Evolutionary conservation across 2,797 vertebrate species (phyloP).

Genomic region (Sebastes steindachneri): DNA sequence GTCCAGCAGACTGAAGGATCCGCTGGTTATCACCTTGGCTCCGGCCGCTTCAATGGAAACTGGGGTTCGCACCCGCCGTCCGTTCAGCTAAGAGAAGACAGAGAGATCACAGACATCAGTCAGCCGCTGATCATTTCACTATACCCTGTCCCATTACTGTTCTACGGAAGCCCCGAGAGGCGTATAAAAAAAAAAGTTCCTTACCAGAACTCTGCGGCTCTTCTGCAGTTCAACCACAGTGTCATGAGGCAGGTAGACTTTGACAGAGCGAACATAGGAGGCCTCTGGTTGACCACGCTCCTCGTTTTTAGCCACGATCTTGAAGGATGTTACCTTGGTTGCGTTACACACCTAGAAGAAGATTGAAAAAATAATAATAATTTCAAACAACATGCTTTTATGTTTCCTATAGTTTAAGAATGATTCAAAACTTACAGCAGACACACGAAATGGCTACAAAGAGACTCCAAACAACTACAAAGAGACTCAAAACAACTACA

Average conservation of each 20-base stretch:
- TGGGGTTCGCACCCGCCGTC: constrained; percentile 80
- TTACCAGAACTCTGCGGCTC: constrained; percentile 84
- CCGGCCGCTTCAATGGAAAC: constrained; percentile 65
- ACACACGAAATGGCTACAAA: neutral
- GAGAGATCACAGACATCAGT: neutral
- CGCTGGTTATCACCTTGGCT: constrained; percentile 82
- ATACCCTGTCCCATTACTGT: rapidly evolving
- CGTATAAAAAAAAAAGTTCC: neutral
- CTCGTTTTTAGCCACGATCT: constrained; percentile 86
- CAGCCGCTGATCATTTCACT: neutral
- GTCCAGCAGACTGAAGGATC: constrained; percentile 85
- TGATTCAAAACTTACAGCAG: too few relatives aligned
- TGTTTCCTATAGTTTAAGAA: neutral
- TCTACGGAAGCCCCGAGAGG: neutral
- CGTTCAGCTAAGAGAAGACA: constrained; percentile 77
- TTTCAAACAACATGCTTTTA: neutral
- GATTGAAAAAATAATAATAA: neutral
- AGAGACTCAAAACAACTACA: rapidly evolving
- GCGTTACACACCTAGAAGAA: constrained; percentile 75
- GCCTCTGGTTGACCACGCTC: constrained; percentile 77
- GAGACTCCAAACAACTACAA: too few relatives aligned
- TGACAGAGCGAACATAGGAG: constrained; percentile 80
- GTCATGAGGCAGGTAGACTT: constrained; percentile 70
- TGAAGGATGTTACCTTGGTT: constrained; percentile 82
- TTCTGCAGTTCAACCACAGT: constrained; percentile 81